Base-by-base conservation (phyloP, 2,113 vertebrate genomes). In the Ariopsis seemanni region DNA sequence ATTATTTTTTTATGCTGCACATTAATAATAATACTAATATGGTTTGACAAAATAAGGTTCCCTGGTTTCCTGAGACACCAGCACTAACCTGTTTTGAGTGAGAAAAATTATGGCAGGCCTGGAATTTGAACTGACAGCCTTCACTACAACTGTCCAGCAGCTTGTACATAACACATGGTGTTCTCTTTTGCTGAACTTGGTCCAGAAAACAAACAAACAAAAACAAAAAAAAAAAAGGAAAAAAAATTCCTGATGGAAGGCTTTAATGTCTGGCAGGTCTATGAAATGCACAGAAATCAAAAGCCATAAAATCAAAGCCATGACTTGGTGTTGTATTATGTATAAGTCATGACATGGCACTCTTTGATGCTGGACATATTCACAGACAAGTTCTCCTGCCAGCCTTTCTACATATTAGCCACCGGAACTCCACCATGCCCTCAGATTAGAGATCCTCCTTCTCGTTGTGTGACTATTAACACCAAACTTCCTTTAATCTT, bases 401-500 rank as follows among this genome's bases (percentile, higher is more conserved):
- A 69, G 77, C 52, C 30, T 81, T 86, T 65, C 63, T 82, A 48
- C 79, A 22, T 53, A 65, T 34, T 62, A 78, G 75, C 25, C 30
- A 7, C 50, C 65, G 62, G 50, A 34, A n/a, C 30, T 22, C 52
- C 7, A 4, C 22, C 52, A 42, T 57, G 74, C 58, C 77, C 77
- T 57, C 18, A 14, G 85, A 79, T 82, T 67, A 63, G 86, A 78
- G 67, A 30, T 50, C 74, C 55, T 82, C 65, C 65, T 75, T 48
- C 62, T 65, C n/a, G 57, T 78, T n/a, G 53, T 17, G 48, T 82
- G 72, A 86, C 87, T 57, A 57, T 57, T 50, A 65, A 85, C 57
- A 53, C 60, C 18, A 48, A n/a, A 62, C 67, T 34, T 74, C 86
- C 89, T 89, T 87, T 87, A 85, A 89, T 85, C 89, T 85, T 69